Conservation (phyloP, 2,113 vertebrate genomes). For the Tragelaphus buxtoni region DNA sequence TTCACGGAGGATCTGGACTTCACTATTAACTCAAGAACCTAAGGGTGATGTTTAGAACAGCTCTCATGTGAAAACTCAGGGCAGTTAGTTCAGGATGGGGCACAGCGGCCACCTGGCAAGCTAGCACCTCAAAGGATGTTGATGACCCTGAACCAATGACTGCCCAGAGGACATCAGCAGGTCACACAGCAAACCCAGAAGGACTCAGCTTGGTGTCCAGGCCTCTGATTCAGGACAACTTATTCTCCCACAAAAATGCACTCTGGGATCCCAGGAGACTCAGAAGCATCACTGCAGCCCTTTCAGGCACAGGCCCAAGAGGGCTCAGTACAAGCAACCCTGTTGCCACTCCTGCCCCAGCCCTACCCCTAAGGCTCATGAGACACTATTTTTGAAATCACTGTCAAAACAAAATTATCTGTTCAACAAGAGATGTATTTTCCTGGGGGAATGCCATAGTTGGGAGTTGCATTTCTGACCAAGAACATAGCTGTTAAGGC, state of each 20-base stretch:
- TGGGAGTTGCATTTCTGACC: not conserved
- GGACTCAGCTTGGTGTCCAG: no score
- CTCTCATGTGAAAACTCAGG: not conserved
- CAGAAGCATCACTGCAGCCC: not conserved
- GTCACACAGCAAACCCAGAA: not conserved
- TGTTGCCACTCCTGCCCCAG: not conserved
- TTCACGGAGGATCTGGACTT: not conserved
- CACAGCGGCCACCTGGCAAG: not conserved
- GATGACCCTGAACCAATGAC: not conserved
- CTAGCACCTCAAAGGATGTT: no score
- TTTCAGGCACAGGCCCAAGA: not conserved
- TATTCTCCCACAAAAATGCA: not conserved
- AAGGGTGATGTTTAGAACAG: not conserved
- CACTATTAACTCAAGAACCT: not conserved
- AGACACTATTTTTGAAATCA: not conserved
- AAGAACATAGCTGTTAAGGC: not conserved
- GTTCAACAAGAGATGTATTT: not conserved
- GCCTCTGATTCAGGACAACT: not conserved
- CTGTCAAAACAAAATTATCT: not conserved
- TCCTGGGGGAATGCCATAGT: not conserved
- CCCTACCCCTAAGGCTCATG: not conserved
- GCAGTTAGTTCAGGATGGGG: not conserved
- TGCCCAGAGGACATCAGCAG: not conserved
- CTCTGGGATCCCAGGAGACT: not conserved
- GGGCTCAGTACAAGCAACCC: not conserved